Conservation (phyloP, 2,113 vertebrate species). For the Stegostoma tigrinum region DNA sequence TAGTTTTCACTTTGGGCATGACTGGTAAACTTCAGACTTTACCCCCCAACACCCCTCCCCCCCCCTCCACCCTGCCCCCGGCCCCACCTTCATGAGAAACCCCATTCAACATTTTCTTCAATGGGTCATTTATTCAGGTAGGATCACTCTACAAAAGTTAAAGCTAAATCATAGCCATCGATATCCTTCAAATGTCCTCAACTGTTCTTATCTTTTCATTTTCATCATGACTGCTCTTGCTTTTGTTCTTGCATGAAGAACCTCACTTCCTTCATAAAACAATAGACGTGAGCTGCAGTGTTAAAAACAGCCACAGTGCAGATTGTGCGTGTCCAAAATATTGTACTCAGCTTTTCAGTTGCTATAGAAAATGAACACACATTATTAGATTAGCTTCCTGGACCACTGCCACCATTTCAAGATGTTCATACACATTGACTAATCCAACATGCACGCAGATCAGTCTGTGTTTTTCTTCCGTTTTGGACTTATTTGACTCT, state of each 20-base stretch:
- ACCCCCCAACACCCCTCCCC: too few species aligned
- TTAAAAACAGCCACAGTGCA: background rate
- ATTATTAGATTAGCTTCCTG: background rate
- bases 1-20: background rate
- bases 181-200: too few species aligned
- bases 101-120: background rate
- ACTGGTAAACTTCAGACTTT: background rate
- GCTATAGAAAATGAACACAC: background rate
- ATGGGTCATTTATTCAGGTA: background rate
- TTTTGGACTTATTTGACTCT: background rate
- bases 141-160: too few species aligned
- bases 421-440: background rate
- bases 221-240: too few species aligned
- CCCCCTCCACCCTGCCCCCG: too few species aligned
- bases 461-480: background rate
- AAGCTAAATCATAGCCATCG: too few species aligned
- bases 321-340: background rate
- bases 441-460: background rate
- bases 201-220: too few species aligned
- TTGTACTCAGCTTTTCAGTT: background rate
- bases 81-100: background rate
- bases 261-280: too few species aligned
- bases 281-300: too few species aligned
- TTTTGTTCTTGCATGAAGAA: too few species aligned
- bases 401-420: background rate